A percentile compares a stretch with the other conserved stretches of the same genome.
phyloP scores from a whole-genome alignment of 2,797 vertebrate genomes.

The Microctenopoma lineatum region DNA sequence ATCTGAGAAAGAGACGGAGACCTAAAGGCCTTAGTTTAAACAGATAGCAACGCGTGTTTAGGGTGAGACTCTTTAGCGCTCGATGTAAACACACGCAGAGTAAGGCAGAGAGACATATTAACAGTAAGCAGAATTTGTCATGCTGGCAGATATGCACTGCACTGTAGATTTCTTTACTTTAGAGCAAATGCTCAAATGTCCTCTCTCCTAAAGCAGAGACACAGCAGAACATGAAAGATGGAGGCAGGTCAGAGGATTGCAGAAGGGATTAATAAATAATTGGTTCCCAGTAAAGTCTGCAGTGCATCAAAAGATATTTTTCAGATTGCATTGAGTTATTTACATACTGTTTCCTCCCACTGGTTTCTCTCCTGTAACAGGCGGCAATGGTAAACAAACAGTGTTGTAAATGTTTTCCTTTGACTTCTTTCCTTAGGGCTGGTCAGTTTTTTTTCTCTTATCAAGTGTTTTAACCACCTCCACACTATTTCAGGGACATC shows the following conservation, averaged over 20 bases:
- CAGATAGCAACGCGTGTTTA: conserved; percentile 15
- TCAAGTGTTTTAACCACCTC: conserved; percentile 29
- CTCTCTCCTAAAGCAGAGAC: conserved; percentile 12
- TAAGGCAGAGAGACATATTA: conserved; percentile 5
- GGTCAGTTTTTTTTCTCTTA: conserved; percentile 20
- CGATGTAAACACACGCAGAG: background rate
- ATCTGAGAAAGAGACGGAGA: conserved; percentile 11
- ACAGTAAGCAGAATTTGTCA: background rate
- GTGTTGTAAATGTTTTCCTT: conserved; percentile 17
- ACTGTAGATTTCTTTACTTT: conserved; percentile 14
- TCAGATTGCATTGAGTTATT: conserved; percentile 24
- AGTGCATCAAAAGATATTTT: conserved; percentile 39
- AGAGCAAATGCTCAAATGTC: conserved; percentile 24
- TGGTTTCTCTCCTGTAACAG: conserved; percentile 13
- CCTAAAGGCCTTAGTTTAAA: conserved; percentile 25
- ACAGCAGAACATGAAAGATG: conserved; percentile 13
- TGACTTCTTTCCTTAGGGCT: conserved; percentile 5
- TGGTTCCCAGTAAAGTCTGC: conserved; percentile 8
- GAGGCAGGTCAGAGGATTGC: conserved; percentile 5
- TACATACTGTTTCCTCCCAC: background rate
- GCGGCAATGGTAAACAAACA: conserved; percentile 23
- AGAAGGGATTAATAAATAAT: conserved; percentile 55
- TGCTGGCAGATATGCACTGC: conserved; percentile 6
- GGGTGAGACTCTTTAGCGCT: conserved; percentile 2
- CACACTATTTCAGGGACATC: conserved; percentile 91